Base-by-base conservation (phyloP, 2,888 invertebrate species). In the Bellardia bayeri region DNA sequence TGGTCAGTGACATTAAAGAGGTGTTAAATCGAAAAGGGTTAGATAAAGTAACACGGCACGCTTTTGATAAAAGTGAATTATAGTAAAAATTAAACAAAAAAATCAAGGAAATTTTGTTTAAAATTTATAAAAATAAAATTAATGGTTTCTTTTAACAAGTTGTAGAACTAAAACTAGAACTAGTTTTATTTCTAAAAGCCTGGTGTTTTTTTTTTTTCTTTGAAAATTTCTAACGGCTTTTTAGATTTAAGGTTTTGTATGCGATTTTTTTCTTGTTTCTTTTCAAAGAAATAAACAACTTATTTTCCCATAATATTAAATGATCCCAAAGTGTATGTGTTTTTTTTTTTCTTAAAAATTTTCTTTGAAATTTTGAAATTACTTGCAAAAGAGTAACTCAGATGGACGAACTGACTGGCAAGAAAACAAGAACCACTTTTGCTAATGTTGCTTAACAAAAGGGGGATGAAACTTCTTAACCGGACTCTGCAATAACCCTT, bases 401-500 rank as follows among this genome's bases (percentile, higher is more conserved):
- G 37, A 75, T 85, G 85, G 85, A 85, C 85, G 75, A 14, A 71
- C 42, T 37, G 11, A 45, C 4, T 9, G 30, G 3, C 45, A 42
- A 4, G 64, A 45, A 72, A 64, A 37, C n/a, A 85, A 49, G 64
- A 56, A 6, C 13, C 37, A 61, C 51, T 54, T 69, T 69, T 61
- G 51, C 40, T 76, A 16, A 23, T 3, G 66, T 42, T 14, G n/a
- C 30, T 74, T 56, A 74, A 49, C 66, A 74, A 84, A 88, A 85
- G 88, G 37, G 37, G 88, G 88, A 86, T 88, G 88, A 83, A 88
- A 82, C 82, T 80, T 83, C 88, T 88, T 80, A 83, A 78, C 82
- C 88, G 85, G 88, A 87, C 87, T 87, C 45, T 85, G 58, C 68
- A 74, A 79, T 85, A 85, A 87, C 87, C 87, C 87, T 82, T 87